A percentile compares a stretch with the other conserved stretches of the same genome.
Conservation (phyloP, 2,888 invertebrate genomes). For the Calliopum simillimum region DNA sequence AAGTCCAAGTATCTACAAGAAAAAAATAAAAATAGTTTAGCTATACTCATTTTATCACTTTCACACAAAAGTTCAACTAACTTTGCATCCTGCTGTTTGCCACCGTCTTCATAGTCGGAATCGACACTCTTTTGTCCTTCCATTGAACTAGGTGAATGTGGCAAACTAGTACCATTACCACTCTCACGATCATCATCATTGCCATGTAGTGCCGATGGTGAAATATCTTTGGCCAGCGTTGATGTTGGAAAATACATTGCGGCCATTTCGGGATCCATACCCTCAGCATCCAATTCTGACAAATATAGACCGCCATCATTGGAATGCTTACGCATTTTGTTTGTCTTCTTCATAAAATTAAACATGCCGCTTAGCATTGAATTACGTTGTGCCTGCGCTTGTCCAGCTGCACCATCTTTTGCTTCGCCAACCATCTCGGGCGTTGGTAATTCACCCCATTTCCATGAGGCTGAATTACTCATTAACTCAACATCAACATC, state of each 20-base stretch:
- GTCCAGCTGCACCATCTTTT: slow-evolving; percentile 31
- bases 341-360: slow-evolving; percentile 88
- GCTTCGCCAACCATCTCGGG: slow-evolving; percentile 53
- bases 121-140: slow-evolving; percentile 84
- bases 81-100: slow-evolving; percentile 69
- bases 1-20: slow-evolving; percentile 69
- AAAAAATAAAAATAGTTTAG: not conserved
- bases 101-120: slow-evolving; percentile 85
- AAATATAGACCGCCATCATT: slow-evolving; percentile 82
- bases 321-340: slow-evolving; percentile 72
- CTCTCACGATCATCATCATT: slow-evolving; percentile 94
- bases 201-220: slow-evolving; percentile 35
- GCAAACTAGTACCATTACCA: slow-evolving; percentile 94
- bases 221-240: slow-evolving; percentile 46
- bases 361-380: slow-evolving; percentile 93
- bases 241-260: slow-evolving; percentile 84
- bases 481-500: slow-evolving; percentile 55
- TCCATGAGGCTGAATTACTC: slow-evolving; percentile 75
- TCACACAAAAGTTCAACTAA: slow-evolving; percentile 57
- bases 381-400: slow-evolving; percentile 64
- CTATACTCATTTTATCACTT: not conserved
- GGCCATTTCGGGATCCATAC: slow-evolving; percentile 92
- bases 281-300: slow-evolving; percentile 87
- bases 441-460: slow-evolving; percentile 88
- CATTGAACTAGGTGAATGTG: slow-evolving; percentile 92